These are phyloP conservation scores for Lipotes vexillifer DNA, from an alignment of 2,113 vertebrate species.

Conservation along the genomic window DNA sequence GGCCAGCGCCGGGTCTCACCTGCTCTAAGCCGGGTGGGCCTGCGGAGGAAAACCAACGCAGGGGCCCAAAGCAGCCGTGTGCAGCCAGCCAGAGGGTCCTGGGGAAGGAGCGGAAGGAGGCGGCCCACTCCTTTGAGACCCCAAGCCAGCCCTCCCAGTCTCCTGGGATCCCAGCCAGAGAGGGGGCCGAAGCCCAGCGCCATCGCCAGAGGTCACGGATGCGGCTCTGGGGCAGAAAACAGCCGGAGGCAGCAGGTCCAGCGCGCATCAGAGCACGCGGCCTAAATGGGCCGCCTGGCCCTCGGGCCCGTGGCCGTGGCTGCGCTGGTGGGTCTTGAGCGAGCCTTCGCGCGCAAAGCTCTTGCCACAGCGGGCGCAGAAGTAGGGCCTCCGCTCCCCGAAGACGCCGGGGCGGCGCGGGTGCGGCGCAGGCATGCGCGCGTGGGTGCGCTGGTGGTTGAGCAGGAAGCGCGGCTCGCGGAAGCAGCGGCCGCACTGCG, in stretches of 20 bases:
- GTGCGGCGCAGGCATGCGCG: slow-evolving; percentile 73
- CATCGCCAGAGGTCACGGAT: background rate
- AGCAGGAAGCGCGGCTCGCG: slow-evolving; percentile 82
- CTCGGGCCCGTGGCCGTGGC: slow-evolving; percentile 74
- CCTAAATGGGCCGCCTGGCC: slow-evolving; percentile 70
- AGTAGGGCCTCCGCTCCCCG: slow-evolving; percentile 85
- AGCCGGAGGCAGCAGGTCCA: background rate
- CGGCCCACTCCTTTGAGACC: background rate
- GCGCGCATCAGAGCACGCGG: slow-evolving; percentile 36
- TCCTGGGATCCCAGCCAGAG: background rate
- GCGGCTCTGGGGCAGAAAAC: slow-evolving; percentile 29
- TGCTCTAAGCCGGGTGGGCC: background rate
- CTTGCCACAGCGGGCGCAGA: slow-evolving; percentile 84
- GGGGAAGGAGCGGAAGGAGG: background rate
- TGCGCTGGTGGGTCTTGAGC: slow-evolving; percentile 84
- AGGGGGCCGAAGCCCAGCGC: background rate
- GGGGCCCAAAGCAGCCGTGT: background rate
- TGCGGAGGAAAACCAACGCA: background rate
- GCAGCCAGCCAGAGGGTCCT: background rate
- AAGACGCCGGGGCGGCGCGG: slow-evolving; percentile 80
- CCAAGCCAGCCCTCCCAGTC: background rate
- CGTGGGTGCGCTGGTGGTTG: slow-evolving; percentile 77
- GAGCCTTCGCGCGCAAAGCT: slow-evolving; percentile 83
- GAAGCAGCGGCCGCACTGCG: slow-evolving; percentile 85
- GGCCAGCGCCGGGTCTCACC: slow-evolving; percentile 5